phyloP scores from a whole-genome alignment of 2,888 invertebrate genomes.

The Tipula vernalis region DNA sequence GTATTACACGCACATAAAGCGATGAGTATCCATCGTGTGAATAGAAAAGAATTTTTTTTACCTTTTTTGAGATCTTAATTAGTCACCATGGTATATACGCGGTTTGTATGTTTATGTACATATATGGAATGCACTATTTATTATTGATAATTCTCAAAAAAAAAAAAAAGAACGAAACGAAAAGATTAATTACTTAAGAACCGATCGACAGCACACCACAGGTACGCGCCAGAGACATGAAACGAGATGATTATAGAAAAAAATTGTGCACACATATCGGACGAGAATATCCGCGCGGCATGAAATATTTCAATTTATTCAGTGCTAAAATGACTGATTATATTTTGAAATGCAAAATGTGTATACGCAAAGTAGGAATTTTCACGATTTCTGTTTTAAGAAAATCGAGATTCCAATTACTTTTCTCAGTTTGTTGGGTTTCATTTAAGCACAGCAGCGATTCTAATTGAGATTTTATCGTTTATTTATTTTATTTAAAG shows the following conservation, averaged over 20 bases:
- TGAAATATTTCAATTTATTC: neutral
- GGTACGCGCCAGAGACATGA: neutral
- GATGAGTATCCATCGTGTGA: neutral
- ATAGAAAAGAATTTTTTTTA: neutral
- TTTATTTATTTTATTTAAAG: neutral
- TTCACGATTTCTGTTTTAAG: neutral
- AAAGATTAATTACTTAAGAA: neutral
- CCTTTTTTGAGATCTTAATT: neutral
- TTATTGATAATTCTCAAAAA: neutral
- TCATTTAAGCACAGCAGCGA: neutral
- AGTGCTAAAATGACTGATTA: conserved; percentile 9
- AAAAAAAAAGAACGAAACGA: neutral
- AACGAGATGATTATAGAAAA: neutral
- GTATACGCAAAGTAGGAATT: neutral
- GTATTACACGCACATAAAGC: neutral
- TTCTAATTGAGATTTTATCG: conserved; percentile 7
- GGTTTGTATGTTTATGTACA: neutral
- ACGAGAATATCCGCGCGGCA: neutral
- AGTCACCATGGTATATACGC: neutral
- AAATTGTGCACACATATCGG: neutral
- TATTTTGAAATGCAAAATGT: conserved; percentile 6
- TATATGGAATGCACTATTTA: neutral
- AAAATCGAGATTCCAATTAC: neutral
- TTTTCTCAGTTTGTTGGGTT: neutral
- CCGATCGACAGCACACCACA: neutral